Percentiles rank a stretch among this genome's conserved stretches.
Evolutionary conservation across 2,113 vertebrate species (phyloP).

Genomic region (Gymnobelideus leadbeateri): DNA sequence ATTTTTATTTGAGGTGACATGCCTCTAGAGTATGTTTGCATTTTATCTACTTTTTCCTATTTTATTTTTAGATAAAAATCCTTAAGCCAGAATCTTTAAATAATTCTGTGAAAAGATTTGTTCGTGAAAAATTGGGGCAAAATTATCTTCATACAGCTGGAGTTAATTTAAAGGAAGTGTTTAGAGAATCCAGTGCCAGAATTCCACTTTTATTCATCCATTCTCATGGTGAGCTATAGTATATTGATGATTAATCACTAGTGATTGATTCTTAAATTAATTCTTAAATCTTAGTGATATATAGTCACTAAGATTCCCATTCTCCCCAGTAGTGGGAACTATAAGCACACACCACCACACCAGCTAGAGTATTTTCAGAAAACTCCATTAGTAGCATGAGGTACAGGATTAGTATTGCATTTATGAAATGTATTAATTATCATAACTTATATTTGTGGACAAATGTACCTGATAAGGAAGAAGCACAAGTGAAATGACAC

Average conservation of each 20-base stretch:
- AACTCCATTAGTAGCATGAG: not conserved
- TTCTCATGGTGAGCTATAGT: constrained; percentile 72
- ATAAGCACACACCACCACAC: accelerated
- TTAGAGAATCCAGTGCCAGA: constrained; percentile 65
- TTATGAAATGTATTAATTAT: constrained; percentile 36
- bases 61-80: constrained; percentile 81
- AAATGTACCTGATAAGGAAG: not conserved
- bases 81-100: constrained; percentile 78
- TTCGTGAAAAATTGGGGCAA: constrained; percentile 79
- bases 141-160: constrained; percentile 68
- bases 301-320: not conserved
- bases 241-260: not conserved
- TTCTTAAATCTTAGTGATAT: too few species aligned
- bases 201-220: constrained; percentile 78
- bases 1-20: not conserved
- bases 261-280: too few species aligned
- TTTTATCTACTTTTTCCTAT: not conserved
- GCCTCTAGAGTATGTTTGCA: not conserved
- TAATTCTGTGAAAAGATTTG: constrained; percentile 74
- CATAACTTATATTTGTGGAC: not conserved
- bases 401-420: not conserved
- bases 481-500: not conserved
- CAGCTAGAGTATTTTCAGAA: not conserved
- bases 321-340: not conserved
- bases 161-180: constrained; percentile 71